Evolutionary conservation across 1,140 invertebrate species (phyloP).

Genomic region (Temnothorax nylanderi): DNA sequence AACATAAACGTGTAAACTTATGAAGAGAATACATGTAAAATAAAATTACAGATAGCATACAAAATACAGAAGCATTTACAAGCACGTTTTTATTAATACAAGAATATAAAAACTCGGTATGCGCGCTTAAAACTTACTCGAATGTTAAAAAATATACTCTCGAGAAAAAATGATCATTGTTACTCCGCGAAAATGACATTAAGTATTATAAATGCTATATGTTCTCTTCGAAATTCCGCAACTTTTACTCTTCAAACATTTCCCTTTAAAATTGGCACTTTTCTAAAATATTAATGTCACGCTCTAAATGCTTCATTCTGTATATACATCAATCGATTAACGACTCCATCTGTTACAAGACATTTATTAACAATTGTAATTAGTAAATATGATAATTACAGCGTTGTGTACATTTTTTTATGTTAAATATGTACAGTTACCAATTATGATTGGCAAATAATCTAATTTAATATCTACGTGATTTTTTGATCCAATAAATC

Average conservation of each 20-base stretch:
- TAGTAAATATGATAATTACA: constrained; percentile 80
- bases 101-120: background rate
- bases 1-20: background rate
- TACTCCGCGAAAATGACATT: background rate
- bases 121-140: background rate
- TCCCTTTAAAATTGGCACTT: background rate
- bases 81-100: constrained; percentile 15
- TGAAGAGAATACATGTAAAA: background rate
- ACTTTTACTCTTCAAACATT: background rate
- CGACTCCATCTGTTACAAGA: constrained; percentile 79
- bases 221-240: background rate
- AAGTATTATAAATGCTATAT: background rate
- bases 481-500: constrained; percentile 72
- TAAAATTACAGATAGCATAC: background rate
- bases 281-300: constrained; percentile 10
- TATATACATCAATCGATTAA: constrained; percentile 77
- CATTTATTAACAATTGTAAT: constrained; percentile 83
- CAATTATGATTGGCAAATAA: constrained; percentile 84
- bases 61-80: constrained; percentile 1
- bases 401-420: constrained; percentile 82
- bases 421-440: constrained; percentile 85
- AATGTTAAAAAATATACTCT: background rate
- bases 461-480: constrained; percentile 78
- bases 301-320: constrained; percentile 73
- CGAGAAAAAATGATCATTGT: background rate